A percentile compares a stretch with the other conserved stretches of the same genome.
phyloP scores from a whole-genome alignment of 2,888 invertebrate species.

The Erynnis tages region DNA sequence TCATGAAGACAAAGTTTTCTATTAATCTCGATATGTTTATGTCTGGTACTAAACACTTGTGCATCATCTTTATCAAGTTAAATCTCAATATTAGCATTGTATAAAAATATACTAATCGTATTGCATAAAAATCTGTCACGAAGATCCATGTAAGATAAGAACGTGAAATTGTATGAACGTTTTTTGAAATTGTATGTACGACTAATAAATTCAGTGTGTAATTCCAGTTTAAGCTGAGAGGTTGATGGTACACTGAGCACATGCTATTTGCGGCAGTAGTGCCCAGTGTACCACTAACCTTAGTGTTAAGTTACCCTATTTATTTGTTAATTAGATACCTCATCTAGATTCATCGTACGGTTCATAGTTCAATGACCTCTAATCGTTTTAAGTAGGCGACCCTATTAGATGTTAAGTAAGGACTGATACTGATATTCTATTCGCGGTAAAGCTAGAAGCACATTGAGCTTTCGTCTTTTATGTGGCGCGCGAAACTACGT shows the following conservation, averaged over 20 bases:
- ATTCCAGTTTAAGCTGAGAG: conserved; percentile 35
- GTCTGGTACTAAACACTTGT: too few relatives aligned
- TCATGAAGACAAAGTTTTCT: too few relatives aligned
- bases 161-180: too few relatives aligned
- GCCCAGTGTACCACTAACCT: conserved; percentile 36
- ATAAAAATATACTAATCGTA: too few relatives aligned
- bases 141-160: too few relatives aligned
- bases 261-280: background rate
- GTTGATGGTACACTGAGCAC: conserved; percentile 13
- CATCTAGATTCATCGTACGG: conserved; percentile 36
- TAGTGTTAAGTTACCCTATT: conserved; percentile 61
- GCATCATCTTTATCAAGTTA: too few relatives aligned
- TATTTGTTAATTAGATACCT: conserved; percentile 61
- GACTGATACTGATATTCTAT: conserved; percentile 73
- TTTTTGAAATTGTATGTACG: background rate
- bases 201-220: conserved; percentile 40
- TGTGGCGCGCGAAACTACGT: too few relatives aligned
- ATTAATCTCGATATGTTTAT: too few relatives aligned
- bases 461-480: conserved; percentile 15
- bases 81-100: too few relatives aligned
- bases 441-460: conserved; percentile 40
- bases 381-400: conserved; percentile 41
- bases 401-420: conserved; percentile 72
- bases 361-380: conserved; percentile 42
- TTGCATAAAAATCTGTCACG: too few relatives aligned